These are phyloP conservation scores for Ctenosaura bakeri DNA, from an alignment of 2,797 vertebrate species.

Conservation along the genomic window DNA sequence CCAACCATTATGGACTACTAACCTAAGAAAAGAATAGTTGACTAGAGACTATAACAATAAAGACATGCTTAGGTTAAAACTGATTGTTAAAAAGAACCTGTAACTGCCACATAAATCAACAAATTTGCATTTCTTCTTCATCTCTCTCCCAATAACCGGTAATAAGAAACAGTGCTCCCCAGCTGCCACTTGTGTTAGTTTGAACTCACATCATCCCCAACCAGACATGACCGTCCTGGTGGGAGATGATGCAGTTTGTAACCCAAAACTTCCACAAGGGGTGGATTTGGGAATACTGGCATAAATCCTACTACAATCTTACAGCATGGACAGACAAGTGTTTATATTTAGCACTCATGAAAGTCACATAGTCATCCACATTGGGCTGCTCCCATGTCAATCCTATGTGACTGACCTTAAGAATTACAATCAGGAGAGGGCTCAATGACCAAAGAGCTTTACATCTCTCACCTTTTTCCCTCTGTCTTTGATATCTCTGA, in stretches of 20 bases:
- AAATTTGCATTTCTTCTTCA: no score
- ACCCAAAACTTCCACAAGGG: no score
- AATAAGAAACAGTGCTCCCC: no score
- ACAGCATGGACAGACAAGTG: neutral
- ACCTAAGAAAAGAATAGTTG: neutral
- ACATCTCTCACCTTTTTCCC: neutral
- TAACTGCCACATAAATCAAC: no score
- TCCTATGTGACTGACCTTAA: no score
- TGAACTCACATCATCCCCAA: no score
- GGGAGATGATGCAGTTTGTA: no score
- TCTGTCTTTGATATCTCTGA: conserved; percentile 31
- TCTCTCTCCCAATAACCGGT: no score
- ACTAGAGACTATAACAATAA: neutral
- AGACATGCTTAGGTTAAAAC: neutral
- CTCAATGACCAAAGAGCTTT: rapidly evolving
- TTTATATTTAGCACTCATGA: conserved; percentile 15
- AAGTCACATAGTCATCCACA: neutral
- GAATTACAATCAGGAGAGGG: neutral
- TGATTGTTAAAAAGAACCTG: neutral
- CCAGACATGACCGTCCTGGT: no score
- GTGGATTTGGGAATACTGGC: no score
- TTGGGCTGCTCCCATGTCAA: neutral
- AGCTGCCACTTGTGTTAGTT: no score
- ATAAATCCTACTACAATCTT: neutral
- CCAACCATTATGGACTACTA: neutral